Evolutionary conservation across 2,797 vertebrate genomes (phyloP).

Genomic region (Spinus olivaceus): DNA sequence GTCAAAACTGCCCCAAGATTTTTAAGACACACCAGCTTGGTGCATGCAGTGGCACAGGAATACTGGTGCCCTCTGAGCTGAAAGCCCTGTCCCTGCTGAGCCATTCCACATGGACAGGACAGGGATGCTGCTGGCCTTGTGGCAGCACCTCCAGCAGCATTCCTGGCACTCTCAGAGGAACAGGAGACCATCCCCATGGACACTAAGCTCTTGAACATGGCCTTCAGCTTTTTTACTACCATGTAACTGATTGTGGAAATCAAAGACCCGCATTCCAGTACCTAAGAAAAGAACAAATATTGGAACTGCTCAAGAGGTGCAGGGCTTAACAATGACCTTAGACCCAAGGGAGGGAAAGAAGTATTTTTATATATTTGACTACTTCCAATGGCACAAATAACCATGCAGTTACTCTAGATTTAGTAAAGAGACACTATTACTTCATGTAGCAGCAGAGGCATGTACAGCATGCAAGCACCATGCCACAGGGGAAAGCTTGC

Average conservation of each 20-base stretch:
- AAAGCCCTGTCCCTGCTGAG: not conserved
- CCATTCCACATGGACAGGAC: not conserved
- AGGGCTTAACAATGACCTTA: not conserved
- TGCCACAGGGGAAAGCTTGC: not conserved
- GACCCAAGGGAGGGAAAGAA: not conserved
- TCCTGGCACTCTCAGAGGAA: not conserved
- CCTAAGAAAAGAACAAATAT: not conserved
- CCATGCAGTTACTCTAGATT: not conserved
- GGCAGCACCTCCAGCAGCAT: not conserved
- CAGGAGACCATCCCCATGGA: not conserved
- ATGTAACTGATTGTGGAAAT: not conserved
- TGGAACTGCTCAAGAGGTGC: not conserved
- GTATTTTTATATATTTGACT: not conserved
- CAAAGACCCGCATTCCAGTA: not conserved
- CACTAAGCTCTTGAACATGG: fast-evolving
- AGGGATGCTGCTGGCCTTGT: not conserved
- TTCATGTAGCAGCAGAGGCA: not conserved
- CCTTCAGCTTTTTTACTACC: not conserved
- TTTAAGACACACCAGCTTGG: not conserved
- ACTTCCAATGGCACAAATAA: not conserved
- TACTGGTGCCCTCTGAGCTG: not conserved
- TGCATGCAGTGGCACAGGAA: not conserved
- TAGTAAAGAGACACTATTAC: not conserved
- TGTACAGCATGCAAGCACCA: not conserved
- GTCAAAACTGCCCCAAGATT: not conserved